phyloP scores from a whole-genome alignment of 1,140 invertebrate species.

The Chlorops oryzae region DNA sequence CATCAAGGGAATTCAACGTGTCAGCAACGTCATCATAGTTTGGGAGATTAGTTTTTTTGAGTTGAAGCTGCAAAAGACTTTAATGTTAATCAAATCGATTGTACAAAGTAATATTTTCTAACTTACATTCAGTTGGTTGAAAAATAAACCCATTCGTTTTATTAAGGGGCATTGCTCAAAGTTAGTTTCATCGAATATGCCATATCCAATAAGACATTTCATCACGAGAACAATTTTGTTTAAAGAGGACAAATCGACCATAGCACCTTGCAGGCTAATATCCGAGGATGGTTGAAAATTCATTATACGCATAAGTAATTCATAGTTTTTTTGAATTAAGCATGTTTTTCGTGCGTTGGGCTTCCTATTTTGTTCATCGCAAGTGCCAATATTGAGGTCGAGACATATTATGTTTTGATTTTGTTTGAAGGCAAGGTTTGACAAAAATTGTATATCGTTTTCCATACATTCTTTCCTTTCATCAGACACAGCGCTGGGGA shows the following conservation, averaged over 20 bases:
- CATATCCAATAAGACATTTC: conserved; percentile 34
- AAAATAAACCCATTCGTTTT: conserved; percentile 36
- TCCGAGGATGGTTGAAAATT: conserved; percentile 26
- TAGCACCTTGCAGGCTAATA: conserved; percentile 12
- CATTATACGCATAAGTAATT: conserved; percentile 33
- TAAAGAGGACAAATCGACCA: conserved; percentile 24
- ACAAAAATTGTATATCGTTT: conserved; percentile 18
- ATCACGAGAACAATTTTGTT: conserved; percentile 25
- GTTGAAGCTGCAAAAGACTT: conserved; percentile 11
- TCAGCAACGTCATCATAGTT: too few species aligned
- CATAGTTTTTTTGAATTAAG: conserved; percentile 34
- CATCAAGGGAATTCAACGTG: too few species aligned
- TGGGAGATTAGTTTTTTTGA: conserved; percentile 10
- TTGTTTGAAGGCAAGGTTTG: conserved; percentile 36
- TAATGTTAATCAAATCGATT: not conserved
- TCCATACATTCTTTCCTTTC: too few species aligned
- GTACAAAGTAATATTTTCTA: not conserved
- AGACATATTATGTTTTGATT: conserved; percentile 31
- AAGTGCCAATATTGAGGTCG: too few species aligned
- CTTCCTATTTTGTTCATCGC: not conserved
- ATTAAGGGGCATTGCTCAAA: conserved; percentile 30
- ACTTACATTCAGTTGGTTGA: conserved; percentile 25
- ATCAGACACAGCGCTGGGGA: too few species aligned
- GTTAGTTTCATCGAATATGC: conserved; percentile 28
- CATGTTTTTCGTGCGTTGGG: conserved; percentile 23